Conservation (phyloP, 2,113 vertebrate genomes). For the Procavia capensis region DNA sequence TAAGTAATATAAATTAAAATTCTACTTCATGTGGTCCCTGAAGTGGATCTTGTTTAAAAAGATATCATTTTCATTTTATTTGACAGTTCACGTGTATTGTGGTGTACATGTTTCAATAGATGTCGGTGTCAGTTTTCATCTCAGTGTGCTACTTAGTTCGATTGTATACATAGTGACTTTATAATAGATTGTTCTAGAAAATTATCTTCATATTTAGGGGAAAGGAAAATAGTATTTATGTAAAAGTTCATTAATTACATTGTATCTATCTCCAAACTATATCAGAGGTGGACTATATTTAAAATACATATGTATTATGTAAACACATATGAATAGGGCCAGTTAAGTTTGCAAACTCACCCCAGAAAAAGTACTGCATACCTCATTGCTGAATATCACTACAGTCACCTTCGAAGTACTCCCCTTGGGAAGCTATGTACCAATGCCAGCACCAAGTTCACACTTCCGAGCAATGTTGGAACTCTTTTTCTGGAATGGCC, state of each 20-base stretch:
- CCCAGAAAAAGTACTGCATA: too few species aligned
- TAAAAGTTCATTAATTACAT: not conserved
- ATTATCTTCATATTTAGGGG: rapidly evolving
- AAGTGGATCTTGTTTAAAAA: rapidly evolving
- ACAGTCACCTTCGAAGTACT: too few species aligned
- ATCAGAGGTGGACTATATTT: not conserved
- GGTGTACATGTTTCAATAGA: rapidly evolving
- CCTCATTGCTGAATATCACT: too few species aligned
- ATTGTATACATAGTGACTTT: rapidly evolving
- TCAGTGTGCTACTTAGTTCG: not conserved
- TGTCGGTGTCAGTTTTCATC: rapidly evolving
- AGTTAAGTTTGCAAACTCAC: too few species aligned
- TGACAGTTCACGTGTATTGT: rapidly evolving
- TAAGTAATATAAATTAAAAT: rapidly evolving
- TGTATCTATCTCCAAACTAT: not conserved
- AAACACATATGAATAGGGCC: not conserved
- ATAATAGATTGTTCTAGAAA: not conserved
- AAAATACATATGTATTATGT: too few species aligned
- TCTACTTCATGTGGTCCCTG: rapidly evolving
- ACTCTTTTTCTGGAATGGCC: too few species aligned
- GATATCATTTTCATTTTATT: rapidly evolving
- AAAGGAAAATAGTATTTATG: rapidly evolving
- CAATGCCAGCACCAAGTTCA: too few species aligned
- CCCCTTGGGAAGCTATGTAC: too few species aligned
- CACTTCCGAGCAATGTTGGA: too few species aligned